Base-by-base conservation (phyloP, 2,888 invertebrate genomes). In the Piscicola geometra region DNA sequence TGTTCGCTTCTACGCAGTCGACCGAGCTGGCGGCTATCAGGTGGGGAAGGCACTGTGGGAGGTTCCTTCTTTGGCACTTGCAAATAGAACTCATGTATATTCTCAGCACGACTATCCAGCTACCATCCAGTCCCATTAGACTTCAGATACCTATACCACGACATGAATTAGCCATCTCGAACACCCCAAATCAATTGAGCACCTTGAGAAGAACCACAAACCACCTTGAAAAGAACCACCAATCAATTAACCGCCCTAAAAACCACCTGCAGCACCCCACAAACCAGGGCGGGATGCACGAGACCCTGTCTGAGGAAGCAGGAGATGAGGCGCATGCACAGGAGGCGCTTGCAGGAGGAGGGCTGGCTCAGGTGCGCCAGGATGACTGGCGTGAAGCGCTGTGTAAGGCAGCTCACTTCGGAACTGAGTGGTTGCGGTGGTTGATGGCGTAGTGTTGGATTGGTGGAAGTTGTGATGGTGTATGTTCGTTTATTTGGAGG, bases 31-130 rank as follows among this genome's bases (percentile, higher is more conserved):
- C 25, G 5, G 60, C 60, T 15, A 56, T 56, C 60, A 56, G 60
- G n/a, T 56, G 60, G 25, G 60, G n/a, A 18, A 56, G n/a, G n/a
- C 60, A 56, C 60, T 56, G 60, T 5, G 60, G 21, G 50, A 47
- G 50, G 9, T 47, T n/a, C n/a, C n/a, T n/a, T n/a, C n/a, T n/a
- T n/a, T n/a, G n/a, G n/a, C n/a, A n/a, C n/a, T n/a, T n/a, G n/a
- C n/a, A n/a, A n/a, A n/a, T n/a, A n/a, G n/a, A n/a, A n/a, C n/a
- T n/a, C n/a, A n/a, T n/a, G n/a, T n/a, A n/a, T n/a, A n/a, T n/a
- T n/a, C n/a, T n/a, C n/a, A n/a, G n/a, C n/a, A n/a, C n/a, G n/a
- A n/a, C n/a, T n/a, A n/a, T n/a, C n/a, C n/a, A n/a, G n/a, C n/a
- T n/a, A n/a, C n/a, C n/a, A n/a, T n/a, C n/a, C n/a, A n/a, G n/a